Percentiles rank a stretch among this genome's conserved stretches.
phyloP scores from a whole-genome alignment of 2,888 invertebrate species.

The Nomada lathburiana region DNA sequence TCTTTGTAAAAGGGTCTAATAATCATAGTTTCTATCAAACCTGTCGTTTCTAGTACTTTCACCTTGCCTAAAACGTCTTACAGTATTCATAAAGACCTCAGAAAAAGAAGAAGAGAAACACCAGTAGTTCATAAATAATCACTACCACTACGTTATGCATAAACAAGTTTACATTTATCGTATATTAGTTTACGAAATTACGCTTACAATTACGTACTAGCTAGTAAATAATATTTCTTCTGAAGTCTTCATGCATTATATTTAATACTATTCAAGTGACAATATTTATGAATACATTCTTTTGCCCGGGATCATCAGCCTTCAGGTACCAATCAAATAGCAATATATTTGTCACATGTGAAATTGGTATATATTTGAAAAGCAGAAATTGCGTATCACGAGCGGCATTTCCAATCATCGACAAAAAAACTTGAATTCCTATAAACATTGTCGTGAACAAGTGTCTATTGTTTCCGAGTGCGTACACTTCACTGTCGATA shows the following conservation, averaged over 20 bases:
- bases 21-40: constrained; percentile 85
- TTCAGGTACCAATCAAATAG: constrained; percentile 62
- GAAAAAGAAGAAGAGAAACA: constrained; percentile 27
- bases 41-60: constrained; percentile 56
- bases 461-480: constrained; percentile 29
- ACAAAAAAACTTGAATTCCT: constrained; percentile 27
- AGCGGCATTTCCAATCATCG: constrained; percentile 22
- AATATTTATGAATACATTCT: constrained; percentile 41
- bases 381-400: constrained; percentile 58
- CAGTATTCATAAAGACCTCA: constrained; percentile 46
- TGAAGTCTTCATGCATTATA: constrained; percentile 55
- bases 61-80: constrained; percentile 55
- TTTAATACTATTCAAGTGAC: constrained; percentile 28
- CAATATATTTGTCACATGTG: constrained; percentile 55
- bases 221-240: constrained; percentile 36
- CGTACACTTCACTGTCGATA: constrained; percentile 57
- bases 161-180: background rate
- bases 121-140: background rate
- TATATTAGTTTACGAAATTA: constrained; percentile 14
- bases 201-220: constrained; percentile 2
- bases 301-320: constrained; percentile 11
- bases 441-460: constrained; percentile 34
- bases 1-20: constrained; percentile 85
- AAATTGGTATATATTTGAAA: constrained; percentile 70
- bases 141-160: background rate